These are phyloP conservation scores for Galendromus occidentalis DNA, from an alignment of 1,140 invertebrate genomes.

Conservation along the genomic window DNA sequence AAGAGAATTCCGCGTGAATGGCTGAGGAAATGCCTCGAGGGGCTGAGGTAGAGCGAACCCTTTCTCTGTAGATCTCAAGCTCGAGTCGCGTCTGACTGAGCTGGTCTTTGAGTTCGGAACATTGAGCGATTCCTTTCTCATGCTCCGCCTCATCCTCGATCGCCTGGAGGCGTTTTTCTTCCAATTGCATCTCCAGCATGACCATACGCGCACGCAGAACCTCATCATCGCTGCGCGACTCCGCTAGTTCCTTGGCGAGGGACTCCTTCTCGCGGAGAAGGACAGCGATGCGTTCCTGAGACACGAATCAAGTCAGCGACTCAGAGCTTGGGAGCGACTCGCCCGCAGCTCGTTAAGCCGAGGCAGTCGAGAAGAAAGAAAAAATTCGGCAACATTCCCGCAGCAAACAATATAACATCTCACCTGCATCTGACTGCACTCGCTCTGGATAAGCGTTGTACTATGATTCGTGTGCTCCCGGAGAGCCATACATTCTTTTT, in stretches of 20 bases:
- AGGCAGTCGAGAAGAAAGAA: too few species aligned
- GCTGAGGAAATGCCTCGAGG: background rate
- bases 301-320: too few species aligned
- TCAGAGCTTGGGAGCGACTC: too few species aligned
- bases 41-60: background rate
- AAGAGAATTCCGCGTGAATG: background rate
- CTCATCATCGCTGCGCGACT: background rate
- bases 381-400: too few species aligned
- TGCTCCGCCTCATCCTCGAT: background rate
- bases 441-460: background rate
- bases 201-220: background rate
- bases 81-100: background rate
- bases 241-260: background rate
- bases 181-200: background rate
- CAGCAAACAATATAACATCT: too few species aligned
- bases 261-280: background rate
- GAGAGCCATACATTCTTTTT: background rate
- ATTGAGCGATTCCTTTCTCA: background rate
- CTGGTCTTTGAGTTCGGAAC: conserved; percentile 2
- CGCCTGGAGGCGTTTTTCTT: background rate
- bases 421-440: conserved; percentile 8
- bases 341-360: too few species aligned
- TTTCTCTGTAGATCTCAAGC: conserved; percentile 2
- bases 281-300: background rate
- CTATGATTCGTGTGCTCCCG: background rate